Conservation (phyloP, 92 coral and sea anemone genomes). For the Micromussa lordhowensis region DNA sequence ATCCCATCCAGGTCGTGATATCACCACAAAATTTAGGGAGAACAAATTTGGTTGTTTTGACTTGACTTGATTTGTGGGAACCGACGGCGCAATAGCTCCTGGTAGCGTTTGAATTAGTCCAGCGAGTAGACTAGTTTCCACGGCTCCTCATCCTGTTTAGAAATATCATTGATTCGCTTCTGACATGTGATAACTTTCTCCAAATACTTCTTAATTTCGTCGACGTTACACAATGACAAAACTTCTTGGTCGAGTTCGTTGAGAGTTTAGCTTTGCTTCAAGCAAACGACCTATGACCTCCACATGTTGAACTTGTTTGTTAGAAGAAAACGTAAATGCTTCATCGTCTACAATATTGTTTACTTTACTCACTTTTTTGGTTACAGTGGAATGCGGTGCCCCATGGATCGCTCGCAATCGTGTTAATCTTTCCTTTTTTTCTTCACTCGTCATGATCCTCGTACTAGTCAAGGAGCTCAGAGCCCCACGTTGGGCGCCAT, state of each 20-base stretch:
- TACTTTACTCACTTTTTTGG: neutral
- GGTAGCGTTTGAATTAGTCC: conserved; percentile 9
- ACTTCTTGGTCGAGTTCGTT: conserved; percentile 22
- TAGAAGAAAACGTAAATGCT: neutral
- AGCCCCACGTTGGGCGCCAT: conserved; percentile 21
- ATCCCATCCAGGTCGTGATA: conserved; percentile 36
- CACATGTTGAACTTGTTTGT: conserved; percentile 22
- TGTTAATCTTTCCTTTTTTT: conserved; percentile 6
- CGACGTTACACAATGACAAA: conserved; percentile 43
- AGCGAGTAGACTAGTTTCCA: conserved; percentile 15
- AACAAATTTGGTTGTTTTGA: conserved; percentile 31
- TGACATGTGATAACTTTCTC: conserved; percentile 36
- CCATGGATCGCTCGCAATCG: conserved; percentile 23
- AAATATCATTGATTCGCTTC: neutral
- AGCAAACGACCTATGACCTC: conserved; percentile 42
- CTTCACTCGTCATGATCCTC: conserved; percentile 8
- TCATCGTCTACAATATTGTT: neutral
- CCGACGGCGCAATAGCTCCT: neutral
- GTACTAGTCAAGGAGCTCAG: conserved; percentile 8
- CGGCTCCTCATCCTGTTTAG: neutral
- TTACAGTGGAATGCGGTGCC: neutral
- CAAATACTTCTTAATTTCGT: conserved; percentile 45
- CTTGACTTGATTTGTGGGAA: conserved; percentile 1
- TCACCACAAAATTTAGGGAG: conserved; percentile 52
- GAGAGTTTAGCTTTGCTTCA: conserved; percentile 23